These are phyloP conservation scores for Agrochola circellaris DNA, from an alignment of 2,888 invertebrate species.

Conservation along the genomic window DNA sequence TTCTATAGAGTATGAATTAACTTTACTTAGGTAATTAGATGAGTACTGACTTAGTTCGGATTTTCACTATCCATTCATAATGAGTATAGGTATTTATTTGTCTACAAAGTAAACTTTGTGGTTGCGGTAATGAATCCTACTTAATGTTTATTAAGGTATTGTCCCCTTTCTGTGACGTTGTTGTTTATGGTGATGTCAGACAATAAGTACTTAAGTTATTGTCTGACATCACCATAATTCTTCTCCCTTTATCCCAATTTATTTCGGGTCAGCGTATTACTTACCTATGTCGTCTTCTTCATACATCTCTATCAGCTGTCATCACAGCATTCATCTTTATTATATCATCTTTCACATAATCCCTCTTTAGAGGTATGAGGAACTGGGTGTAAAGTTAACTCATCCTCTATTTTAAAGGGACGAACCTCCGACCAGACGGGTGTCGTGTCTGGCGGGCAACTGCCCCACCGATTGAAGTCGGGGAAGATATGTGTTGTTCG, in stretches of 20 bases:
- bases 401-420: too few species aligned
- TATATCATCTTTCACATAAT: background rate
- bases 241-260: background rate
- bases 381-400: too few species aligned
- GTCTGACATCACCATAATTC: background rate
- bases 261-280: background rate
- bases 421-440: too few species aligned
- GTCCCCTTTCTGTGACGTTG: background rate
- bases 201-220: too few species aligned
- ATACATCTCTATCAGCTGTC: background rate
- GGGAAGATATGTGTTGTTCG: too few species aligned
- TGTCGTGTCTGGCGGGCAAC: too few species aligned
- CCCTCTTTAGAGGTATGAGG: too few species aligned
- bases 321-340: background rate
- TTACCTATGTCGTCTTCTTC: background rate
- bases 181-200: too few species aligned
- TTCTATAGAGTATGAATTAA: too few species aligned
- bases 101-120: background rate
- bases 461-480: too few species aligned
- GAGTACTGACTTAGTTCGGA: background rate
- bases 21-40: background rate
- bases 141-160: background rate
- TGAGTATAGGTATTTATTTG: background rate
- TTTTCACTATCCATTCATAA: background rate
- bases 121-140: slow-evolving; percentile 6